These are phyloP conservation scores for Ophion obscuratus DNA, from an alignment of 2,888 invertebrate genomes.

Conservation along the genomic window DNA sequence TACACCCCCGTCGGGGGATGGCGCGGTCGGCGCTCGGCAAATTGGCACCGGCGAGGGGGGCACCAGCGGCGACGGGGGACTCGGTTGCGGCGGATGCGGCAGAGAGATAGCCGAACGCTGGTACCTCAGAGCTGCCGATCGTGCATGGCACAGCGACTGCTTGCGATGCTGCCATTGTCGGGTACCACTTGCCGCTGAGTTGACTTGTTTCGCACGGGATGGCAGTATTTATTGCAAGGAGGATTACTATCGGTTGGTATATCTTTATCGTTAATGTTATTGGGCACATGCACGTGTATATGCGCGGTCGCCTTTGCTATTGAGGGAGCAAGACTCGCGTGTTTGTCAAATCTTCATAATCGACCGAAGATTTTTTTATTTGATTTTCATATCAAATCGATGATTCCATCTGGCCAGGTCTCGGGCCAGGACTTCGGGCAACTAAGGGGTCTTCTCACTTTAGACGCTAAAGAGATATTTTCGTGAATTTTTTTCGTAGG, in stretches of 20 bases:
- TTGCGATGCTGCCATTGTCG: constrained; percentile 94
- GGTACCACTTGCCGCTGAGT: constrained; percentile 92
- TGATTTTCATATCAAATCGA: no score
- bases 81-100: constrained; percentile 87
- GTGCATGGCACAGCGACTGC: constrained; percentile 95
- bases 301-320: no score
- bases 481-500: no score
- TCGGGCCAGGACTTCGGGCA: no score
- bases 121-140: constrained; percentile 93
- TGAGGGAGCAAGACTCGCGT: no score
- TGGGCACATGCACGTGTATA: neutral
- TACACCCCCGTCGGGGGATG: constrained; percentile 85
- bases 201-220: constrained; percentile 95
- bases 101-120: constrained; percentile 87
- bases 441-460: no score
- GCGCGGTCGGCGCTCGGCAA: constrained; percentile 84
- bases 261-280: neutral
- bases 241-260: constrained; percentile 94
- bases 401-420: no score
- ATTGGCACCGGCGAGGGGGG: constrained; percentile 78
- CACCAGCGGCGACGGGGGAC: constrained; percentile 74
- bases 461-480: no score
- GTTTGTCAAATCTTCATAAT: no score
- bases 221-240: constrained; percentile 97
- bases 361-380: no score